Evolutionary conservation across 1,140 invertebrate genomes (phyloP).

Genomic region (Vanessa atalanta): DNA sequence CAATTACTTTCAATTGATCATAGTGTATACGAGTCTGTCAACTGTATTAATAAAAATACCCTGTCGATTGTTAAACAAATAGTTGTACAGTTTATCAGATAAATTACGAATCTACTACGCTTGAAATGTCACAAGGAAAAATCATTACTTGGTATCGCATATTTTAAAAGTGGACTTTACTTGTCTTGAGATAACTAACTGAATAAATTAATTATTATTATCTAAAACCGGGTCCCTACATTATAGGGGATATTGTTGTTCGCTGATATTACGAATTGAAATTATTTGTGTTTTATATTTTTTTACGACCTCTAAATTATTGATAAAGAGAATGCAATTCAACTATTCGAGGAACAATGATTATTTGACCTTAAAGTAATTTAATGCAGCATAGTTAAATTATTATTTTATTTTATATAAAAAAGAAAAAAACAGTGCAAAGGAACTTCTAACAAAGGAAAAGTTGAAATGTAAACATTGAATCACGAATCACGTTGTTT

Average conservation of each 20-base stretch:
- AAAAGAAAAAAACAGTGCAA: not conserved
- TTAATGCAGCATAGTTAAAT: not conserved
- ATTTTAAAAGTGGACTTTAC: constrained; percentile 8
- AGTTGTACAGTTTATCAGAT: constrained; percentile 23
- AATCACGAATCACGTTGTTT: not conserved
- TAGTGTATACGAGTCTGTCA: constrained; percentile 19
- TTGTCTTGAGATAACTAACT: not conserved
- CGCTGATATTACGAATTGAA: not conserved
- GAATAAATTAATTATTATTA: constrained; percentile 15
- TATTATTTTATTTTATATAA: not conserved
- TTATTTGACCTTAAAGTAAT: not conserved
- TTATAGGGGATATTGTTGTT: not conserved
- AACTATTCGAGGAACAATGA: not conserved
- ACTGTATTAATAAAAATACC: constrained; percentile 30
- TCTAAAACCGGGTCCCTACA: not conserved
- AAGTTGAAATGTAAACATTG: not conserved
- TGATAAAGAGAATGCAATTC: not conserved
- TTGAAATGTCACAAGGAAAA: constrained; percentile 31
- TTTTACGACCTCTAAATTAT: not conserved
- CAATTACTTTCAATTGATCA: constrained; percentile 59
- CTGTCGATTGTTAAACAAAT: constrained; percentile 25
- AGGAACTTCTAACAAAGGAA: not conserved
- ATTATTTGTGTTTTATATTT: not conserved
- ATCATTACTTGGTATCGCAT: not conserved
- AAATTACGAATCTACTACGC: constrained; percentile 22